Base-by-base conservation (phyloP, 2,113 vertebrate species). In the Sigmodon hispidus region DNA sequence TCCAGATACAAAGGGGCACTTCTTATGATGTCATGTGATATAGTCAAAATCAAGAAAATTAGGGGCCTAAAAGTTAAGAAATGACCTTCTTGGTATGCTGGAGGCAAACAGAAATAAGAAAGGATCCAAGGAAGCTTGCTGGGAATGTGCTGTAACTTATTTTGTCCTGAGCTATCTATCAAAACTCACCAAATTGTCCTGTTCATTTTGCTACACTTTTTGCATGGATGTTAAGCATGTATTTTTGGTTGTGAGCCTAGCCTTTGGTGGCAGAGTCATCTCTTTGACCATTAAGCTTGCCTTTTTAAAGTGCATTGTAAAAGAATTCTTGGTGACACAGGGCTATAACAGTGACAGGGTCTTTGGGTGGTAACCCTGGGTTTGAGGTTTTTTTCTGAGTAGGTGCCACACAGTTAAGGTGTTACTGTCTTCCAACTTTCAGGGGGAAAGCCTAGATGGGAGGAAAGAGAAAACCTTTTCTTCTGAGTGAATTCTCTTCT, bases 31-130 rank as follows among this genome's bases (percentile, higher is more conserved):
- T 31, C 52, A 57, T 59, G 67, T 88, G 24, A 50, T 24, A n/a
- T 45, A 57, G 40, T 43, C 9, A 16, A 86, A 94, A 93, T 93
- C 43, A 89, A 88, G 80, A 87, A 80, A 93, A 92, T 67, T 43
- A 79, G 15, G n/a, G 31, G 48, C 22, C 72, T 65, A 43, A 31
- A 83, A 52, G 34, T 86, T 83, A 92, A 52, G 45, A 88, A 84
- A 24, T 81, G 52, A 31, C 55, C 55, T 21, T 81, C 22, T 48
- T 22, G 26, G 45, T 36, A 11, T 15, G 12, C n/a, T 16, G 21
- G 34, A 70, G 34, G 24, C 70, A 12, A 65, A 10, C 0, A 77
- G 65, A 81, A 11, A 57, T 9, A 87, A 70, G 50, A 94, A 77
- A 34, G 26, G 36, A 21, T 57, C 87, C 57, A 43, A 43, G 24